Conservation (phyloP, 2,888 invertebrate species). For the Spicauda simplicius region DNA sequence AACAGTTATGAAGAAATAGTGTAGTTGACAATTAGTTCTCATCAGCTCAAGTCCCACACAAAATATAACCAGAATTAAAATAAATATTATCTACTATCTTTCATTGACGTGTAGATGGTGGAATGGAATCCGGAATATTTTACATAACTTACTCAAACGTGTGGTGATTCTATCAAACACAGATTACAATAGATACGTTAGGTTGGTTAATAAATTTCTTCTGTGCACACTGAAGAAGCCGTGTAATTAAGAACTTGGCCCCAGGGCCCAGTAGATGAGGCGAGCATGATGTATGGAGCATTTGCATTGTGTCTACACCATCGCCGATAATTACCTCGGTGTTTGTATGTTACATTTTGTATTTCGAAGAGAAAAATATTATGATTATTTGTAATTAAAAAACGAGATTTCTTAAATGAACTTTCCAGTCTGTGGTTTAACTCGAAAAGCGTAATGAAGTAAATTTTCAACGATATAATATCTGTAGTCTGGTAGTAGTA, state of each 20-base stretch:
- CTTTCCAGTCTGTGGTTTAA: too few relatives aligned
- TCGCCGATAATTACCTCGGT: constrained; percentile 40
- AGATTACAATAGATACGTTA: constrained; percentile 45
- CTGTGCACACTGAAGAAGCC: constrained; percentile 57
- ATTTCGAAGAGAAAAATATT: background rate
- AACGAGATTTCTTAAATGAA: too few relatives aligned
- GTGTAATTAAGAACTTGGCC: constrained; percentile 55
- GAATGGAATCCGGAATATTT: background rate
- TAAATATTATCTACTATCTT: too few relatives aligned
- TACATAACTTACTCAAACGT: background rate
- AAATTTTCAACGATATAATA: too few relatives aligned
- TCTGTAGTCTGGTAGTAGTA: too few relatives aligned
- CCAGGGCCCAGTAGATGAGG: constrained; percentile 43
- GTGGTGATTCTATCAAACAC: constrained; percentile 32
- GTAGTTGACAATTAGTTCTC: too few relatives aligned
- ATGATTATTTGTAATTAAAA: background rate
- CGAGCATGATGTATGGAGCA: constrained; percentile 37
- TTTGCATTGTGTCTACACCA: constrained; percentile 44
- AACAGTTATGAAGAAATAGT: too few relatives aligned
- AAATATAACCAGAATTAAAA: too few relatives aligned
- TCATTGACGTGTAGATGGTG: too few relatives aligned
- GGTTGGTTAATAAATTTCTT: constrained; percentile 46
- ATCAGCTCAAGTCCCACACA: too few relatives aligned
- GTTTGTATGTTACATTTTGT: constrained; percentile 4
- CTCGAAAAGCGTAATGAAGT: too few relatives aligned